A percentile compares a stretch with the other conserved stretches of the same genome.
Evolutionary conservation across 2,797 vertebrate genomes (phyloP).

Genomic region (Amniataba percoides): DNA sequence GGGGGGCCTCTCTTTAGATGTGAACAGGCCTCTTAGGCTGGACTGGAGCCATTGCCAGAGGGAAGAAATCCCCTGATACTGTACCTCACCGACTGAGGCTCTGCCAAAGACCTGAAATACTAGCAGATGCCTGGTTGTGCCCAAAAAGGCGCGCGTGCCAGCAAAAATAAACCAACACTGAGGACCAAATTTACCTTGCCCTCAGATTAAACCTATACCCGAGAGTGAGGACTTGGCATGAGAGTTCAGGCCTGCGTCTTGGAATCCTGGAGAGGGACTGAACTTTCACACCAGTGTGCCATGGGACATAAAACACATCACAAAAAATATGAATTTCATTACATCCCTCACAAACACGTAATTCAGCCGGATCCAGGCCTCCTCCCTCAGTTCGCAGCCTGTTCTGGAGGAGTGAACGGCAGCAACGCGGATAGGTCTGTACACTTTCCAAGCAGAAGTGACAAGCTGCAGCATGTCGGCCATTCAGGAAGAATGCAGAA

Average conservation of each 20-base stretch:
- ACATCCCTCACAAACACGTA: slow-evolving; percentile 55
- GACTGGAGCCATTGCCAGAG: slow-evolving; percentile 62
- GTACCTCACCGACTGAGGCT: slow-evolving; percentile 75
- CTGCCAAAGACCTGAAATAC: slow-evolving; percentile 75
- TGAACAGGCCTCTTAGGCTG: slow-evolving; percentile 68
- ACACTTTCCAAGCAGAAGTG: slow-evolving; percentile 57
- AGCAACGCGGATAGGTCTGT: slow-evolving; percentile 57
- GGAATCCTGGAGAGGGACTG: slow-evolving; percentile 43
- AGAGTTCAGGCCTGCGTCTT: slow-evolving; percentile 17
- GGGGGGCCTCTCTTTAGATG: slow-evolving; percentile 66
- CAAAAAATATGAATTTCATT: slow-evolving; percentile 54
- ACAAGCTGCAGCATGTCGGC: slow-evolving; percentile 80
- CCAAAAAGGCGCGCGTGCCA: slow-evolving; percentile 69
- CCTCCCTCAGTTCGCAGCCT: slow-evolving; percentile 45
- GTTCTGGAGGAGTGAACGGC: slow-evolving; percentile 56
- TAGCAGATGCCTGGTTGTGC: slow-evolving; percentile 71
- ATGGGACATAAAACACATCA: slow-evolving; percentile 53
- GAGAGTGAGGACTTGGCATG: slow-evolving; percentile 46
- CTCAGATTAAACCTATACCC: slow-evolving; percentile 65
- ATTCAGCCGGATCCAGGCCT: slow-evolving; percentile 33
- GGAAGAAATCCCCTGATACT: slow-evolving; percentile 79
- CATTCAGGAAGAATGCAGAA: slow-evolving; percentile 81
- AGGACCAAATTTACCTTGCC: slow-evolving; percentile 62
- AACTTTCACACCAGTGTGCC: slow-evolving; percentile 46
- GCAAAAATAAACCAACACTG: slow-evolving; percentile 63